Evolutionary conservation across 2,888 invertebrate genomes (phyloP), one percentile per base, ranked within the genome.

Genomic region (Hirtodrosophila duncani): DNA sequence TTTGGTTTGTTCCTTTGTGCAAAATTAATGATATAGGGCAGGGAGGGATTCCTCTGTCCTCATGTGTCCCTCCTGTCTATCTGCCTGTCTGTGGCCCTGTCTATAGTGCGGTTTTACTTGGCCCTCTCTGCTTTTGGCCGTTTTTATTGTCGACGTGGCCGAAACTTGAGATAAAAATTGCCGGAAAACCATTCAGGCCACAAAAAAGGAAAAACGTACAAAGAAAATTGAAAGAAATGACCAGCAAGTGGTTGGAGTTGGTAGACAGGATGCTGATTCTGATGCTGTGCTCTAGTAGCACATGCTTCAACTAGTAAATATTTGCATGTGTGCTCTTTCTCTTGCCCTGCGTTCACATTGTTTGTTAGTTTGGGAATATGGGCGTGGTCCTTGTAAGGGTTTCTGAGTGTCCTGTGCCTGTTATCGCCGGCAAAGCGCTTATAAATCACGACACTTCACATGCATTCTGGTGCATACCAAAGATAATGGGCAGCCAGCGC

Each of bases 371-470:
- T 5, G 2, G n/a, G n/a, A 0, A 26, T 23, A 17, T 44, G 63
- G 63, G 67, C 50, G 51, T 50, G 43, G 5, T 39, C 24, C 26
- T 23, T 46, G 38, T n/a, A n/a, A n/a, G n/a, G n/a, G n/a, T n/a
- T n/a, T n/a, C n/a, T n/a, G n/a, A n/a, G n/a, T n/a, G 53, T 30
- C 34, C 63, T 41, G 52, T 63, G 55, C 34, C 53, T 77, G 72
- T 78, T 71, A 71, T 71, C 71, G 78, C 67, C 55, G 44, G 55
- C 74, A 66, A 65, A 78, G 57, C 70, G 74, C 74, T 78, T 74
- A 74, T 78, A 71, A 71, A 71, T 71, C 78, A 78, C 74, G 52
- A 50, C 53, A 74, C 78, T 71, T 71, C 78, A 78, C 57, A 59
- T 51, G 59, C 74, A 68, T n/a, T n/a, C n/a, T n/a, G n/a, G n/a